Conservation (phyloP, 2,888 invertebrate species). For the Bombyx huttoni region DNA sequence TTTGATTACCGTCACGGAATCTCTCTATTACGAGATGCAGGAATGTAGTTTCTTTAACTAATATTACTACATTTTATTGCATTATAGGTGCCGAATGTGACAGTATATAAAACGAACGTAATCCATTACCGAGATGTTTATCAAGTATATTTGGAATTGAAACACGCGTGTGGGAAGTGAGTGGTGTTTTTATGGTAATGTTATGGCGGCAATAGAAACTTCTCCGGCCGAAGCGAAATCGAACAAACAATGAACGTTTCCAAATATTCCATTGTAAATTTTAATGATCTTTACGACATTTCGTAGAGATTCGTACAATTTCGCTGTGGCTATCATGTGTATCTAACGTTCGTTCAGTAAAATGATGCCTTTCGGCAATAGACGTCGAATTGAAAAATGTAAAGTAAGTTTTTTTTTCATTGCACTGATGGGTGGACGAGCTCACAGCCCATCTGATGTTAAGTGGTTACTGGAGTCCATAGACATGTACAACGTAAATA, state of each 20-base stretch:
- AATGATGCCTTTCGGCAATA: neutral
- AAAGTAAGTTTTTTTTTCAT: neutral
- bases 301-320: neutral
- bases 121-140: slow-evolving; percentile 35
- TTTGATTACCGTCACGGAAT: slow-evolving; percentile 24
- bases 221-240: slow-evolving; percentile 28
- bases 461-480: too few relatives aligned
- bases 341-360: neutral
- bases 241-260: slow-evolving; percentile 36
- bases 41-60: slow-evolving; percentile 31
- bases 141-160: slow-evolving; percentile 48
- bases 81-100: slow-evolving; percentile 28
- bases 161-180: slow-evolving; percentile 43
- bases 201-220: slow-evolving; percentile 39
- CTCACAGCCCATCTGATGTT: too few relatives aligned
- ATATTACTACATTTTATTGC: slow-evolving; percentile 23
- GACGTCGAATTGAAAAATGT: neutral
- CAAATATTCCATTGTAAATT: slow-evolving; percentile 30
- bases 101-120: slow-evolving; percentile 23
- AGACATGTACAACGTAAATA: too few relatives aligned
- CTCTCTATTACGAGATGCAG: slow-evolving; percentile 28
- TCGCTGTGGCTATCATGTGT: neutral
- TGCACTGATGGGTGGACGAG: too few relatives aligned
- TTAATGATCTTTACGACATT: slow-evolving; percentile 12
- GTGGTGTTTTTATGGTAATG: slow-evolving; percentile 48